Evolutionary conservation across 2,797 vertebrate species (phyloP).

Genomic region (Gobio occitaniae): DNA sequence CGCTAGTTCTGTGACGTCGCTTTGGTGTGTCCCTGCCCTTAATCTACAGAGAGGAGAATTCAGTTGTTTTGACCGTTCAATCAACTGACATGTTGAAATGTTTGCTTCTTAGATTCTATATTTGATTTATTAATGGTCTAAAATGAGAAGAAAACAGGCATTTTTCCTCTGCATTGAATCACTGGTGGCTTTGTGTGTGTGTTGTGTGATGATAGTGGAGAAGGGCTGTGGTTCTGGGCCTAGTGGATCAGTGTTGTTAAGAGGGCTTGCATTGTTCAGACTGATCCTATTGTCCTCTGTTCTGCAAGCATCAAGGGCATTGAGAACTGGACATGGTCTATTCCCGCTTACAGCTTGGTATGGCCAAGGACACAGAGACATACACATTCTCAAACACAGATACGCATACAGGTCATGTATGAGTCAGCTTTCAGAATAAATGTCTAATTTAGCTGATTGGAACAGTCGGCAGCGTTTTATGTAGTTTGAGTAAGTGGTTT

Average conservation of each 20-base stretch:
- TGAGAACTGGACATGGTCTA: slow-evolving; percentile 47
- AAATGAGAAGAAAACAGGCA: neutral
- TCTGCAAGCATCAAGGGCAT: slow-evolving; percentile 52
- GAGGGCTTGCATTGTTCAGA: slow-evolving; percentile 44
- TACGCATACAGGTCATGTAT: slow-evolving; percentile 4
- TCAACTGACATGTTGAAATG: neutral
- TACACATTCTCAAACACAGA: slow-evolving; percentile 20
- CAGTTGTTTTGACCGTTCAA: neutral
- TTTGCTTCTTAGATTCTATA: neutral
- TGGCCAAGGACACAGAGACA: slow-evolving; percentile 41
- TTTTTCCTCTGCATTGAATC: neutral
- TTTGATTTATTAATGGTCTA: neutral
- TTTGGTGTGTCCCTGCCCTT: too few relatives aligned
- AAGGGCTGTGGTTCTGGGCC: slow-evolving; percentile 15
- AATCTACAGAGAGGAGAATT: neutral
- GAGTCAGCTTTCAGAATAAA: slow-evolving; percentile 22
- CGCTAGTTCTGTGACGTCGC: too few relatives aligned
- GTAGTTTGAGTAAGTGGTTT: slow-evolving; percentile 5
- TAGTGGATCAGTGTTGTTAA: slow-evolving; percentile 42
- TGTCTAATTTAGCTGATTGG: slow-evolving; percentile 1
- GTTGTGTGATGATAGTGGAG: slow-evolving; percentile 26
- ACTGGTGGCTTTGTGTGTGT: slow-evolving; percentile 21
- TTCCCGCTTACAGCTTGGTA: slow-evolving; percentile 41
- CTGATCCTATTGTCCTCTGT: slow-evolving; percentile 48
- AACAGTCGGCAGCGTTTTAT: slow-evolving; percentile 12